Conservation (phyloP, 2,797 vertebrate genomes). For the Selene dorsalis region DNA sequence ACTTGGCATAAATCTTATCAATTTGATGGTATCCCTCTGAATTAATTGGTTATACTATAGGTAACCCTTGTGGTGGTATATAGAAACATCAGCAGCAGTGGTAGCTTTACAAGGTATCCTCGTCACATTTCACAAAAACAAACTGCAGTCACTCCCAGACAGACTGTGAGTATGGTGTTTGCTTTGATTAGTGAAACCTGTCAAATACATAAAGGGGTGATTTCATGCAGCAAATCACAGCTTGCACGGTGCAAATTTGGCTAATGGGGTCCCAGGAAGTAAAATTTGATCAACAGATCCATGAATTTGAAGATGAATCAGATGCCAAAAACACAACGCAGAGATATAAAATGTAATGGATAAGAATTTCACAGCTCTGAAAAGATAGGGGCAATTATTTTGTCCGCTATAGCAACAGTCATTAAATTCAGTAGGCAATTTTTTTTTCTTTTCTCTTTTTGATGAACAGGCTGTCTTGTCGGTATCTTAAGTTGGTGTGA, state of each 20-base stretch:
- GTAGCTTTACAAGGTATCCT: no score
- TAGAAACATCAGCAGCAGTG: background rate
- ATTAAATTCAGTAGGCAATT: background rate
- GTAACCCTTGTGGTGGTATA: no score
- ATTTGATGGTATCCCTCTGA: background rate
- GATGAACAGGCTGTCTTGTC: no score
- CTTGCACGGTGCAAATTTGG: background rate
- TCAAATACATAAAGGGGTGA: background rate
- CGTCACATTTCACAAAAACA: background rate
- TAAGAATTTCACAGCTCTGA: background rate
- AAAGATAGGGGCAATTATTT: background rate
- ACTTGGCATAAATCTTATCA: background rate
- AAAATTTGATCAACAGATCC: background rate
- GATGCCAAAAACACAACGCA: background rate
- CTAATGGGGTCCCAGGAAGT: background rate
- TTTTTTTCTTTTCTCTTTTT: no score
- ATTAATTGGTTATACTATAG: background rate
- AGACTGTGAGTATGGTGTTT: background rate
- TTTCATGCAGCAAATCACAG: background rate
- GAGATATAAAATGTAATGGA: background rate
- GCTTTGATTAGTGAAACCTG: background rate
- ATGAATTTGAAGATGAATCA: background rate
- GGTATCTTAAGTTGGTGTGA: background rate
- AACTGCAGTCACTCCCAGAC: background rate
- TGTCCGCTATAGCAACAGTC: background rate